These are phyloP conservation scores for Stenodera caucasica DNA, from an alignment of 2,888 invertebrate species.

Conservation along the genomic window DNA sequence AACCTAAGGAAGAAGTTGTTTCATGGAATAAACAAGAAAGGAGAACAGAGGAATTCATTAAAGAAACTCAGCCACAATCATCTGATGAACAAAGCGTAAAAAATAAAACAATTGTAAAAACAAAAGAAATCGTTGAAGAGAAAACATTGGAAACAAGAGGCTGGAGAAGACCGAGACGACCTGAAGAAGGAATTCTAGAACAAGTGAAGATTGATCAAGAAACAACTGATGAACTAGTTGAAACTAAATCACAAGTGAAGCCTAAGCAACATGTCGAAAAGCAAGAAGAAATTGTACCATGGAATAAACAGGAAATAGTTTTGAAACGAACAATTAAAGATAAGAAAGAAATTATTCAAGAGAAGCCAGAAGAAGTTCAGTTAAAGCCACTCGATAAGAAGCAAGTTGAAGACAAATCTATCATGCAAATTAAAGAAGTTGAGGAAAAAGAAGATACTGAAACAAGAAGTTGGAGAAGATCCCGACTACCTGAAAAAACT, in stretches of 20 bases:
- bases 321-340: conserved; percentile 55
- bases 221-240: background rate
- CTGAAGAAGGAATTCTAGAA: background rate
- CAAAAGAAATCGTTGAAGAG: conserved; percentile 13
- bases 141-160: background rate
- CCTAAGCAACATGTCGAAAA: conserved; percentile 3
- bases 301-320: conserved; percentile 65
- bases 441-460: conserved; percentile 1
- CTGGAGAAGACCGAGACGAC: conserved; percentile 2
- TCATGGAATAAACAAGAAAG: conserved; percentile 66
- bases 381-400: conserved; percentile 35
- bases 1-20: conserved; percentile 16
- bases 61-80: background rate
- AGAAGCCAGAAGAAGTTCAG: conserved; percentile 51
- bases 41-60: conserved; percentile 4
- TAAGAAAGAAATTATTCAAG: conserved; percentile 54
- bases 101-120: conserved; percentile 11
- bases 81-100: conserved; percentile 41
- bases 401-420: conserved; percentile 14
- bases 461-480: background rate
- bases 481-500: background rate
- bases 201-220: background rate
- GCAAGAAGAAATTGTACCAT: conserved; percentile 47
- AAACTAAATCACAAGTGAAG: conserved; percentile 12
- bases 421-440: conserved; percentile 7